Conservation (phyloP, 2,888 invertebrate genomes). For the Leptopilina drosophilae region DNA sequence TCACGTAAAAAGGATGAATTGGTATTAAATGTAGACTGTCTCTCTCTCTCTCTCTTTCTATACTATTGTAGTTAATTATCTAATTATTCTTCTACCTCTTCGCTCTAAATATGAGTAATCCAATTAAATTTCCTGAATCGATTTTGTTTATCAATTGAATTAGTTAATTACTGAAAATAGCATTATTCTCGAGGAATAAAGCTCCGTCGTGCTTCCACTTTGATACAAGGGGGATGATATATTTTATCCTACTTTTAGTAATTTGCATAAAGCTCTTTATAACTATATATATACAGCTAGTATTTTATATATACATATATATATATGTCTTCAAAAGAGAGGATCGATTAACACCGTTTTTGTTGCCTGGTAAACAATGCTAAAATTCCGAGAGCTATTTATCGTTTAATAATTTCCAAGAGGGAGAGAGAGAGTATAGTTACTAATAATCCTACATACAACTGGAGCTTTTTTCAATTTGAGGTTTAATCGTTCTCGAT, state of each 20-base stretch:
- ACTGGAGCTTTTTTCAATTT: background rate
- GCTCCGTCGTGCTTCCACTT: background rate
- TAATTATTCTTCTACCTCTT: no score
- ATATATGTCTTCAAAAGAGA: background rate
- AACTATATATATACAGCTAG: no score
- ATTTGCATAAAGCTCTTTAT: constrained; percentile 7
- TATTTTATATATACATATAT: no score
- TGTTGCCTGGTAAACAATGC: constrained; percentile 2
- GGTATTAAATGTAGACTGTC: no score
- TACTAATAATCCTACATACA: constrained; percentile 8
- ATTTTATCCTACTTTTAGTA: constrained; percentile 21
- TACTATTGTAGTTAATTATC: no score
- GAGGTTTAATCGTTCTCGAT: background rate
- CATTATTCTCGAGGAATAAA: constrained; percentile 13
- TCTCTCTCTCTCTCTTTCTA: no score
- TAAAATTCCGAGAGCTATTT: background rate
- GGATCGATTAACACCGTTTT: background rate
- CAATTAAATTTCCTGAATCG: background rate
- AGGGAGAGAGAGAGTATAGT: background rate
- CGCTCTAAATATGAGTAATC: background rate
- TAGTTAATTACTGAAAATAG: constrained; percentile 8
- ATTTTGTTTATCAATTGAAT: background rate
- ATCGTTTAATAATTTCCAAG: constrained; percentile 17
- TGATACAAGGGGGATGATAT: constrained; percentile 7
- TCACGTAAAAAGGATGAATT: no score